Evolutionary conservation across 2,797 vertebrate species (phyloP).

Genomic region (Mallotus villosus): DNA sequence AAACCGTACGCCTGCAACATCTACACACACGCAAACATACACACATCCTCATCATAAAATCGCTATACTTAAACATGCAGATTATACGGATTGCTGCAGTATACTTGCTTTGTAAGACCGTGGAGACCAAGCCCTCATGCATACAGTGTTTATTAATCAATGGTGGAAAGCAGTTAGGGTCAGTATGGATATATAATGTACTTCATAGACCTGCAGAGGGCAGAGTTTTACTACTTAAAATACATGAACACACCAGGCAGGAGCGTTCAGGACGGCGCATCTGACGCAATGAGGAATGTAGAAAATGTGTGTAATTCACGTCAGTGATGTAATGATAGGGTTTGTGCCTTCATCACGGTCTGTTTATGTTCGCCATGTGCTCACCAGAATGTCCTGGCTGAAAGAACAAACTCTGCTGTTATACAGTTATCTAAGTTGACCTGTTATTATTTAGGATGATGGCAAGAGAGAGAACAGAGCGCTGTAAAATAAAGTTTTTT

Average conservation of each 20-base stretch:
- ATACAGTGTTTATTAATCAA: background rate
- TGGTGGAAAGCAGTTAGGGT: constrained; percentile 5
- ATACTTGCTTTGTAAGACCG: background rate
- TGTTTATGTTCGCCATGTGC: background rate
- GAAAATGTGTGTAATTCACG: constrained; percentile 12
- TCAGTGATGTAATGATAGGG: background rate
- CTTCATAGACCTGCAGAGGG: constrained; percentile 76
- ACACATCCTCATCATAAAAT: constrained; percentile 1
- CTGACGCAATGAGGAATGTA: constrained; percentile 31
- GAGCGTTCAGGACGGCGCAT: constrained; percentile 55
- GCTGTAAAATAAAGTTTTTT: too few relatives aligned
- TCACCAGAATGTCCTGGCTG: background rate
- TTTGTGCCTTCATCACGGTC: background rate
- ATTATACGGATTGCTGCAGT: background rate
- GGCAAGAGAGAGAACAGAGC: too few relatives aligned
- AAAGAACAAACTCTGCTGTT: background rate
- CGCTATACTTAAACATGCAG: background rate
- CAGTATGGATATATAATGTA: constrained; percentile 44
- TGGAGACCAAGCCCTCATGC: background rate
- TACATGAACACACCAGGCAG: constrained; percentile 23
- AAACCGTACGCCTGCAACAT: constrained; percentile 39
- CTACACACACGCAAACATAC: constrained; percentile 5
- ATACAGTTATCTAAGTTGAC: too few relatives aligned
- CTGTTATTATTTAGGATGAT: too few relatives aligned
- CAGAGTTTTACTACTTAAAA: constrained; percentile 76